A percentile compares a stretch with the other conserved stretches of the same genome.
Conservation (phyloP, 2,888 invertebrate genomes). For the Synergus umbraculus region DNA sequence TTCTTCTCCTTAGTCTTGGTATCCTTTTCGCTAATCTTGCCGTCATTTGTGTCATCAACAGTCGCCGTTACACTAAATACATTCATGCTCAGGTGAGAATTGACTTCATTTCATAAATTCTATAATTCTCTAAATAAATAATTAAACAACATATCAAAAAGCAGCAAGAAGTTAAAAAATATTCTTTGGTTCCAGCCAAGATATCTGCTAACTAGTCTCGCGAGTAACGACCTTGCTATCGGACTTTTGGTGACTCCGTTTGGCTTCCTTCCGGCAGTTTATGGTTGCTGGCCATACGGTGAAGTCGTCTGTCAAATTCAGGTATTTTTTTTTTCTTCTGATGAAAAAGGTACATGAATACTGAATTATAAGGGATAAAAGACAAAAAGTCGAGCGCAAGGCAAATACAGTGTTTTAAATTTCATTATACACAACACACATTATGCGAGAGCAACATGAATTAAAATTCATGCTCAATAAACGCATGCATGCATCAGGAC, state of each 20-base stretch:
- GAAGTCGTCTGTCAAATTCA: constrained; percentile 94
- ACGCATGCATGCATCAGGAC: not conserved
- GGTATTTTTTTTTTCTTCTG: constrained; percentile 78
- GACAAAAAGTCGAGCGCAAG: not conserved
- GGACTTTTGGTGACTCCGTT: constrained; percentile 92
- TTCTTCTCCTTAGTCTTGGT: constrained; percentile 87
- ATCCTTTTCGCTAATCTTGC: constrained; percentile 89
- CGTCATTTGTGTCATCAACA: constrained; percentile 90
- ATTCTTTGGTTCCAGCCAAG: constrained; percentile 83
- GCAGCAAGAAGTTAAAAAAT: not conserved
- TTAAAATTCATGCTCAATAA: not conserved
- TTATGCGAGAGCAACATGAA: not conserved
- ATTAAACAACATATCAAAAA: not conserved
- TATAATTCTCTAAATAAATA: too few relatives aligned
- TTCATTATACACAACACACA: not conserved
- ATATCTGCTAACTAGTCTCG: constrained; percentile 91
- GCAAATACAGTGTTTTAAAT: not conserved
- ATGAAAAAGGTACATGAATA: constrained; percentile 6
- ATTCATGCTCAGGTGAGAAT: constrained; percentile 89
- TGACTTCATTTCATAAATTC: not conserved
- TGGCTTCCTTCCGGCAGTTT: constrained; percentile 89
- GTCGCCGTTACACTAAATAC: constrained; percentile 89
- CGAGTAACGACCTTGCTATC: constrained; percentile 92
- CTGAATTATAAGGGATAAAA: not conserved
- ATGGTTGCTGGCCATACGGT: constrained; percentile 94